Percentiles rank a stretch among this genome's conserved stretches.
phyloP scores from a whole-genome alignment of 2,888 invertebrate species.

The Lasiommata megera region DNA sequence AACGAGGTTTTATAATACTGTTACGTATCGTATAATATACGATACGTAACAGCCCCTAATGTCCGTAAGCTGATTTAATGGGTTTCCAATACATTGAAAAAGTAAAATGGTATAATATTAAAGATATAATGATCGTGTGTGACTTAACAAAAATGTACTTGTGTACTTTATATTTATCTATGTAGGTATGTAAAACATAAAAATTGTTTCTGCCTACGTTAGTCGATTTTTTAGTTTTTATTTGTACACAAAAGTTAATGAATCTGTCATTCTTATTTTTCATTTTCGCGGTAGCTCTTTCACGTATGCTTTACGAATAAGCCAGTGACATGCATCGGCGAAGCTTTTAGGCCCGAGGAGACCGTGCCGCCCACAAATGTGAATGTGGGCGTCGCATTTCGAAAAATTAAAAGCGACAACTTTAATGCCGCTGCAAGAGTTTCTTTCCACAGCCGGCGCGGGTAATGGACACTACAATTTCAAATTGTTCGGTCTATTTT shows the following conservation, averaged over 20 bases:
- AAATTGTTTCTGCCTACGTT: no score
- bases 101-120: neutral
- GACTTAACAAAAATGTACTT: neutral
- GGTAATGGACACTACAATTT: conserved; percentile 59
- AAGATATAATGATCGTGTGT: neutral
- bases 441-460: conserved; percentile 9
- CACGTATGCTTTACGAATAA: conserved; percentile 65
- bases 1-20: neutral
- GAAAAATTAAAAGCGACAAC: conserved; percentile 76
- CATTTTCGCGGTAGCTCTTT: no score
- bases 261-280: no score
- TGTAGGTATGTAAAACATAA: no score
- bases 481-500: conserved; percentile 60
- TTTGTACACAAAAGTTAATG: no score
- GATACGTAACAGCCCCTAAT: neutral
- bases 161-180: no score
- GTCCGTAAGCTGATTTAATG: neutral
- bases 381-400: conserved; percentile 73
- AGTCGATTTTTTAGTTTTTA: no score
- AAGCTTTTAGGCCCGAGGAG: conserved; percentile 73
- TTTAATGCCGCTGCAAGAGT: conserved; percentile 44
- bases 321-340: conserved; percentile 55
- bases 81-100: neutral
- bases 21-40: neutral
- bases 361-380: conserved; percentile 65